Base-by-base conservation (phyloP, 2,113 vertebrate species). In the Poeciliopsis turrubarensis region DNA sequence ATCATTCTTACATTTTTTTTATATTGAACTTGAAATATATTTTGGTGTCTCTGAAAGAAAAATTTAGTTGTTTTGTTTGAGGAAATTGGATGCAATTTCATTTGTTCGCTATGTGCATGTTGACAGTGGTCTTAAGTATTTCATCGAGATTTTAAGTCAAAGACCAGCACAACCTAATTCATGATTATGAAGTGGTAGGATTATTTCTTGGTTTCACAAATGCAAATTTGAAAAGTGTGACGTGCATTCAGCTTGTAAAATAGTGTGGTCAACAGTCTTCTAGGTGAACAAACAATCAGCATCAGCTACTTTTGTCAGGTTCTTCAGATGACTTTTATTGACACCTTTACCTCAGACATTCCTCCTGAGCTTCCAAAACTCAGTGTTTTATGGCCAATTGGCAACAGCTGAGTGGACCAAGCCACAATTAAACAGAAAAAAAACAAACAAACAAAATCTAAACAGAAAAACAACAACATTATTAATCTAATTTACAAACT, bases 1-100 rank as follows among this genome's bases (percentile, higher is more conserved):
- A 93, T 87, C 76, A 76, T 63, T 82, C 84, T 89, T 80, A 76
- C 82, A 89, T 88, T 87, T 13, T 4, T 81, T 81, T 83, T 76
- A 72, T 88, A 83, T 54, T 67, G 87, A 70, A 9, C 72, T 85
- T 73, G 79, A 78, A 79, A 78, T 73, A 9, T 70, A 73, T 71
- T 79, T 77, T 81, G 22, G 65, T 77, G 70, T 67, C 51, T 78
- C 83, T 68, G 71, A 77, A 70, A 57, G 61, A 67, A 78, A 76
- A 54, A 57, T 22, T 4, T 15, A 15, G 11, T 47, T n/a, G 82
- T 78, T 84, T 82, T 47, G 64, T 30, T 31, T 73, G 2, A 0
- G 34, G 73, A 60, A 75, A 73, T 72, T 31, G 0, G 17, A 70
- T 63, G 34, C 34, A 0, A 30, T 83, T 68, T 44, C 30, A 22